Base-by-base conservation (phyloP, 2,888 invertebrate genomes). In the Ctena decussata region DNA sequence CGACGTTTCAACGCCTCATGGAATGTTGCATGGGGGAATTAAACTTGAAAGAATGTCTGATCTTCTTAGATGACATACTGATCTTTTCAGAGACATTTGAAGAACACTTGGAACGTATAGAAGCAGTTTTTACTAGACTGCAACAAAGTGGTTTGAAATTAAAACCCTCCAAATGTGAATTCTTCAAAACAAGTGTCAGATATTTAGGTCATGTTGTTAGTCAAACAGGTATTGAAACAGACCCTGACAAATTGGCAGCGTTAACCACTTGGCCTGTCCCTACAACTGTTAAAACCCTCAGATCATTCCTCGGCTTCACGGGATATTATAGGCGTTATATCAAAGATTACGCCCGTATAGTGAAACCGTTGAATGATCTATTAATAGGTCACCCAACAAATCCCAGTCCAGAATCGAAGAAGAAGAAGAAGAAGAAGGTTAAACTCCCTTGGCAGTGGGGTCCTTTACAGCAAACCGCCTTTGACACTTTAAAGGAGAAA, bases 381-480 rank as follows among this genome's bases (percentile, higher is more conserved):
- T 35, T 65, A 21, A 35, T 65, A 3, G 65, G 65, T 5, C 35
- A 65, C 21, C 35, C 65, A 35, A 65, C 65, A 21, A 11, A 27
- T 57, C 6, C 6, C 5, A 12, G 1, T 24, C 0, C 21, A 18
- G 18, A 1, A 30, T 6, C 5, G 32, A 30, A 32, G 5, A 24
- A 32, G 35, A 35, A 57, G 27, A 24, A 6, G 27, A 57, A 27
- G 57, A 57, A 18, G 57, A 32, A 35, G 15, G 5, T 5, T 65
- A 1, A 0, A 35, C 35, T 65, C 18, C 65, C 35, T 11, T 65
- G 35, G 65, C 2, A 86, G 87, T 65, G 65, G 65, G 65, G 65
- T 35, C 2, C 2, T n/a, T 15, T 35, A 21, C 35, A 65, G 21
- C 35, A 65, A 35, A 35, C 3, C 1, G 65, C 35, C 11, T 65